Evolutionary conservation across 2,888 invertebrate species (phyloP).

Genomic region (Sepiola atlantica): DNA sequence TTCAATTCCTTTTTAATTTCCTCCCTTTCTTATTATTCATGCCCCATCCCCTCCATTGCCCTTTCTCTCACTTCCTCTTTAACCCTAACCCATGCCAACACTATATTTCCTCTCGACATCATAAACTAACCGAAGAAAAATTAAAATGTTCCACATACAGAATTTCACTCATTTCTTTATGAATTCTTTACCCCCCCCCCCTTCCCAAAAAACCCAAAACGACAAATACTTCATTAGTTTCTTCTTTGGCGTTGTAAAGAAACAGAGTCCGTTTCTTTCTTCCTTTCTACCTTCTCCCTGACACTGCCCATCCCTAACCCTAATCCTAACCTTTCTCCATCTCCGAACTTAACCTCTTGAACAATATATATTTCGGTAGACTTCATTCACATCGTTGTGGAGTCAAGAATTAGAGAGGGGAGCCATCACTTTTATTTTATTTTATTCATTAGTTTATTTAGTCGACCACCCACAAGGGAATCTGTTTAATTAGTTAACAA

Average conservation of each 20-base stretch:
- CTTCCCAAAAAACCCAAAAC: not conserved
- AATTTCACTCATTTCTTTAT: not conserved
- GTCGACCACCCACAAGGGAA: not conserved
- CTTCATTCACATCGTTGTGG: not conserved
- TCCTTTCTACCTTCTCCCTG: not conserved
- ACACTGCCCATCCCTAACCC: not conserved
- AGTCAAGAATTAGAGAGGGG: not conserved
- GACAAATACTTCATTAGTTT: not conserved
- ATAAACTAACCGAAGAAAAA: no score
- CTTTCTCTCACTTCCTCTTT: not conserved
- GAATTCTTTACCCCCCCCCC: not conserved
- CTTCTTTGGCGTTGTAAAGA: not conserved
- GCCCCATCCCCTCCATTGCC: not conserved
- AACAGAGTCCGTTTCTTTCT: not conserved
- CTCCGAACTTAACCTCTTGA: conserved; percentile 14
- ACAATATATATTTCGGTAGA: not conserved
- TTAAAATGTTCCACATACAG: not conserved
- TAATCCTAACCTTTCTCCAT: not conserved
- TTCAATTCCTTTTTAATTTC: not conserved
- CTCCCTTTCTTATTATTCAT: not conserved
- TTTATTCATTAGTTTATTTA: not conserved
- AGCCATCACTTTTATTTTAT: not conserved
- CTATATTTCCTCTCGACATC: not conserved
- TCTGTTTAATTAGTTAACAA: conserved; percentile 19
- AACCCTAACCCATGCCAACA: not conserved